Percentiles rank a stretch among this genome's conserved stretches.
Evolutionary conservation across 2,888 invertebrate genomes (phyloP).

Genomic region (Hoplodrina ambigua): DNA sequence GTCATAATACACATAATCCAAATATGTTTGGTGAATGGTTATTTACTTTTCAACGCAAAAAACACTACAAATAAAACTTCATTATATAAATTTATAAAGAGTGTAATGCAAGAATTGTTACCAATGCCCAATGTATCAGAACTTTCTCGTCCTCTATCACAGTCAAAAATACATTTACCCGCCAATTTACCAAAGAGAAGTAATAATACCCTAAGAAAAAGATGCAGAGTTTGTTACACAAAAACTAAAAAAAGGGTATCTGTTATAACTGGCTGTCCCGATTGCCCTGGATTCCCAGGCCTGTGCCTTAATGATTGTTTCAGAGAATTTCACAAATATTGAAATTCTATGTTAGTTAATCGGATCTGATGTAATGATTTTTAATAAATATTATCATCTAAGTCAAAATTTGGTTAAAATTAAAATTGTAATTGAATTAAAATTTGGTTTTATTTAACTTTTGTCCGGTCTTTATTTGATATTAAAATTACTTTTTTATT

Average conservation of each 20-base stretch:
- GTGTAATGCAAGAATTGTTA: conserved; percentile 43
- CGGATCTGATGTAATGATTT: conserved; percentile 48
- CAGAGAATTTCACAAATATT: conserved; percentile 46
- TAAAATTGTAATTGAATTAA: conserved; percentile 40
- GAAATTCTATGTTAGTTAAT: conserved; percentile 41
- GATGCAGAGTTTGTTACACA: conserved; percentile 45
- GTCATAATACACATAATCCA: conserved; percentile 49
- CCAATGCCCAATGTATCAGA: conserved; percentile 46
- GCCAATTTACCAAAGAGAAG: conserved; percentile 46
- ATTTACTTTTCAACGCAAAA: conserved; percentile 37
- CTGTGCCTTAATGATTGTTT: conserved; percentile 45
- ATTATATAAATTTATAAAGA: conserved; percentile 41
- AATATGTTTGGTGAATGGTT: conserved; percentile 42
- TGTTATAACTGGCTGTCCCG: conserved; percentile 46
- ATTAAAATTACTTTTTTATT: conserved; percentile 42
- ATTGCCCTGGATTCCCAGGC: conserved; percentile 50
- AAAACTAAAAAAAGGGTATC: conserved; percentile 43
- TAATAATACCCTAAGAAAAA: conserved; percentile 46
- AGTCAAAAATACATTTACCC: conserved; percentile 46
- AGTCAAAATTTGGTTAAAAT: conserved; percentile 43
- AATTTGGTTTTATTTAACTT: conserved; percentile 46
- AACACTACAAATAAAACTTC: conserved; percentile 45
- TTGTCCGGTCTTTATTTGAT: conserved; percentile 36
- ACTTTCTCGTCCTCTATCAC: conserved; percentile 46
- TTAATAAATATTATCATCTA: conserved; percentile 45